Evolutionary conservation across 1,140 invertebrate genomes (phyloP), one percentile per base, ranked within the genome.

Genomic region (Himalopsyche phryganea): DNA sequence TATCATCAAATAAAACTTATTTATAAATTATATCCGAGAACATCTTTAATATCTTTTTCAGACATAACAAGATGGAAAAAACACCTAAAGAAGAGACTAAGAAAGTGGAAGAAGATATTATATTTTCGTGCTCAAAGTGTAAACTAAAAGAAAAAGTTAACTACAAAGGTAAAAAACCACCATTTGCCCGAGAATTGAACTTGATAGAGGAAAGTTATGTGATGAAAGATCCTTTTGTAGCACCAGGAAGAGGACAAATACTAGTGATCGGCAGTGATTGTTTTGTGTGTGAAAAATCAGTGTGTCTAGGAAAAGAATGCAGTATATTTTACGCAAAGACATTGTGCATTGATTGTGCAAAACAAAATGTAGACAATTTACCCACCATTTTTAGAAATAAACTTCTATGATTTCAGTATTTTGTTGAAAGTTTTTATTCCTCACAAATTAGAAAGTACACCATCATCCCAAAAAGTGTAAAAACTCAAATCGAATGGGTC

Each of bases 141-240:
- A 68, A 71, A 7, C 70, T 91, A 63, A 69, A 75, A 51, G 88
- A 91, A 72, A 74, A 79, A 44, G 89, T 83, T 55, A 80, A 90
- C 58, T 91, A 89, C 66, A 87, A 84, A 71, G 90, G 89, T 0
- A 74, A 67, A 4, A 78, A 78, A 62, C 87, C 89, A 38, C 84
- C 87, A 2, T 91, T 89, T 68, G 80, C 83, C 10, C 80, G 81
- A 58, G 79, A 78, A 52, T 67, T 80, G 33, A 69, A 86, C 6
- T 84, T 89, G 58, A 71, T 76, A 42, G 88, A 89, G 70, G 81
- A 89, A 9, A 85, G 81, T 58, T 94, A 88, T 71, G 71, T 92
- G 0, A 89, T 91, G 81, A 86, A 87, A 67, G 90, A 94, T 78
- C 91, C 91, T 2, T 94, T 93, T 67, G 81, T 82, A 67, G 73